Percentiles rank a stretch among this genome's conserved stretches.
Conservation (phyloP, 2,113 vertebrate species). For the Malurus elegans region DNA sequence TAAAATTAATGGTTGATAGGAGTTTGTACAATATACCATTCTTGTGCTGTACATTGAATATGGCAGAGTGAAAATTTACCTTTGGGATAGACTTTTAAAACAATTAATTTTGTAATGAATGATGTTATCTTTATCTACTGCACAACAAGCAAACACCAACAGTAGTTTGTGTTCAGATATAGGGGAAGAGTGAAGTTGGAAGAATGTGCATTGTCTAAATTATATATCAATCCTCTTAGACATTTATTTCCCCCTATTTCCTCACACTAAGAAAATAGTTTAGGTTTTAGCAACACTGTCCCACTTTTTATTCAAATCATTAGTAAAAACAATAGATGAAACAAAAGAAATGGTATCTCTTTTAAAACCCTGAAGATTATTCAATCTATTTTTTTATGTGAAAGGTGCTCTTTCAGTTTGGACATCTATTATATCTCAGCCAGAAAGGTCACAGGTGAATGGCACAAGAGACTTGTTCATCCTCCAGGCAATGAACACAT, state of each 20-base stretch:
- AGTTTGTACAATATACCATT: background rate
- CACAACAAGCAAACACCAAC: background rate
- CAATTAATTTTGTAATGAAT: background rate
- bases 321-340: background rate
- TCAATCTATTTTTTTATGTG: background rate
- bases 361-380: background rate
- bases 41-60: background rate
- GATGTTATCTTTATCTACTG: background rate
- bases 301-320: background rate
- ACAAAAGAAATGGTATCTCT: background rate
- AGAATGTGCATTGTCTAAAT: background rate
- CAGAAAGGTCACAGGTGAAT: background rate
- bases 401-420: background rate
- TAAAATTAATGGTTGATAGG: background rate
- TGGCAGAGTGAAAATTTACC: background rate
- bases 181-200: background rate
- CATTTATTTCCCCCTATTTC: background rate
- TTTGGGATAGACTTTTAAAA: background rate
- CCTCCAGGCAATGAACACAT: background rate
- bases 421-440: background rate
- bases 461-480: background rate
- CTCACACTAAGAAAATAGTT: background rate
- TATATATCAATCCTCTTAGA: background rate
- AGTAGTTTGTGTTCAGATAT: background rate
- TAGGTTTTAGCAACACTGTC: background rate